These are phyloP conservation scores for Carassius gibelio DNA, from an alignment of 2,113 vertebrate species.

Conservation along the genomic window DNA sequence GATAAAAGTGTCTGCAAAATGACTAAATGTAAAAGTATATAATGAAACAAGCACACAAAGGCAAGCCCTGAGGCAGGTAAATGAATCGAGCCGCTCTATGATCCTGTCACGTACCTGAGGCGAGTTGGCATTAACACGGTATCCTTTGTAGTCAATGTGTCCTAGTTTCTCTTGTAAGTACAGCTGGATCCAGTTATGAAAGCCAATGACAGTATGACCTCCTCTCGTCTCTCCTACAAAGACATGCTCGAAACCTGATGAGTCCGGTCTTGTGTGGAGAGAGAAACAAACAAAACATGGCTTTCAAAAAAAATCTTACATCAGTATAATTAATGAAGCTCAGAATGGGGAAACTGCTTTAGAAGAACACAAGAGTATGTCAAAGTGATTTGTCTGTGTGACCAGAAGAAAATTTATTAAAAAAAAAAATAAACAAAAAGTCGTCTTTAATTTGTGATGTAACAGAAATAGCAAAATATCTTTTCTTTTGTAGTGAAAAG, in stretches of 20 bases:
- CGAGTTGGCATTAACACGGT: conserved; percentile 70
- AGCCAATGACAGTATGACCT: conserved; percentile 76
- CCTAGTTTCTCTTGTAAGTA: conserved; percentile 82
- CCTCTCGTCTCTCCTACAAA: conserved; percentile 82
- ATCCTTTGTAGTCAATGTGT: conserved; percentile 81
- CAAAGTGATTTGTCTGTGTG: too few species aligned
- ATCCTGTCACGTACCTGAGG: conserved; percentile 58
- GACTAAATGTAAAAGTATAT: too few species aligned
- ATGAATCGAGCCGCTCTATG: too few species aligned
- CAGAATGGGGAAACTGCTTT: background rate
- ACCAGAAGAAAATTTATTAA: too few species aligned
- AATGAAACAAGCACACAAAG: too few species aligned
- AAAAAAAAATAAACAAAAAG: too few species aligned
- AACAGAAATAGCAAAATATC: background rate
- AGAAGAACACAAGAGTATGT: background rate
- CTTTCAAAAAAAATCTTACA: background rate
- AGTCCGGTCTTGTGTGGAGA: conserved; percentile 73
- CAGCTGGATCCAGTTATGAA: conserved; percentile 84
- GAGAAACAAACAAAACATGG: background rate
- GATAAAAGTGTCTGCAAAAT: too few species aligned
- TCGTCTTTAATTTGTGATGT: too few species aligned
- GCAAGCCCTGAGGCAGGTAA: too few species aligned
- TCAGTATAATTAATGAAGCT: background rate
- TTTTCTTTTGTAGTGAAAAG: background rate
- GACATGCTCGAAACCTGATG: conserved; percentile 82